Evolutionary conservation across 2,797 vertebrate genomes (phyloP).

Genomic region (Cuniculus paca): DNA sequence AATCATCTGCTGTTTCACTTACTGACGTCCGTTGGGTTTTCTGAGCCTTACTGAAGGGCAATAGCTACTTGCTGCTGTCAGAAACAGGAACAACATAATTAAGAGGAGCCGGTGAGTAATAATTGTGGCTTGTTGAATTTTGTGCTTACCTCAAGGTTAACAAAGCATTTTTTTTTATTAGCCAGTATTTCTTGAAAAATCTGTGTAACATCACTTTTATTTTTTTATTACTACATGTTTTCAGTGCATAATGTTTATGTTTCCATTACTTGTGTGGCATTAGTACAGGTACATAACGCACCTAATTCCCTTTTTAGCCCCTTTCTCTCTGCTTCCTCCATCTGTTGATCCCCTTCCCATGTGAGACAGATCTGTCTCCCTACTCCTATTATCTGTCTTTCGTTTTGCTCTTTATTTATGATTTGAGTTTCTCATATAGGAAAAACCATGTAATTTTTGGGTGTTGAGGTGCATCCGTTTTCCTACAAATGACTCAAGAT

Average conservation of each 20-base stretch:
- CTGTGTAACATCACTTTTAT: not conserved
- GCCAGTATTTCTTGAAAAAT: slow-evolving; percentile 12
- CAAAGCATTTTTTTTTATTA: slow-evolving; percentile 5
- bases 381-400: not conserved
- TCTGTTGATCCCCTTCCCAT: not conserved
- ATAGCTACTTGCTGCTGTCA: not conserved
- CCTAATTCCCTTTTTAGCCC: not conserved
- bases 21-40: not conserved
- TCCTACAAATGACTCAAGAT: not conserved
- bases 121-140: not conserved
- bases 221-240: not conserved
- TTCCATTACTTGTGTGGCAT: not conserved
- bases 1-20: not conserved
- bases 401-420: not conserved
- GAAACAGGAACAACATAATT: not conserved
- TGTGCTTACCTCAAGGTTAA: not conserved
- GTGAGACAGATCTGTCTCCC: not conserved
- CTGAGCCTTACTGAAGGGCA: not conserved
- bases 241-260: not conserved
- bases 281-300: not conserved
- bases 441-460: not conserved
- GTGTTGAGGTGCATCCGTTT: not conserved
- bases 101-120: not conserved
- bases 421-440: not conserved
- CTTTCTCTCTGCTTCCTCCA: not conserved